Evolutionary conservation across 2,797 vertebrate genomes (phyloP), one percentile per base, ranked within the genome.

Genomic region (Galaxias olidus): DNA sequence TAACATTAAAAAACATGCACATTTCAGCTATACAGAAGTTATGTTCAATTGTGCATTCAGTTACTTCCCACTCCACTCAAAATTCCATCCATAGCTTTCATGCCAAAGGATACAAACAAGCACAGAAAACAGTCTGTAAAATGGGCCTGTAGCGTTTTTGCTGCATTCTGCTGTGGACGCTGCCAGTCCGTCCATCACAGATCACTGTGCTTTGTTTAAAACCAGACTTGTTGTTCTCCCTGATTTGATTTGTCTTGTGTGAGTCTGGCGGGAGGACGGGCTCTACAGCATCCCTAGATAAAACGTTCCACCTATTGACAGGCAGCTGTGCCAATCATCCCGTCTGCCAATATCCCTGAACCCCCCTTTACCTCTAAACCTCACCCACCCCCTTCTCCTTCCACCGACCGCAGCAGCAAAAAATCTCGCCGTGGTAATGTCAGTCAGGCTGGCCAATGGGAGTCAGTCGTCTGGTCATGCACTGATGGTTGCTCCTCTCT

Each of bases 391-490:
- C 68, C 45, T 50, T 65, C 6, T 17, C 59, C 15, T 61, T 71
- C 44, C 59, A 14, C 66, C 65, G 78, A 66, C 54, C 79, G 68
- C 81, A 80, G 74, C 81, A 78, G 69, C 66, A 9, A 76, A 75
- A 9, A 76, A 75, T 75, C 73, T 73, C 30, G 4, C 47, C 56
- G 68, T 82, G 70, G 75, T 83, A 86, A 87, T 87, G 76, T 75
- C 75, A 87, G 66, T 65, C 69, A 74, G 73, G n/a, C 61, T 40
- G 78, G 81, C 85, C 84, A 89, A 87, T 89, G 80, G 85, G 75
- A 87, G 76, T 71, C 81, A 86, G 85, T 80, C 67, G 69, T 86
- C 80, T 89, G 86, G 83, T 84, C 77, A 77, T 84, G 82, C 84
- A 74, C 65, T 73, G 79, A 79, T 75, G 74, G 53, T 58, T 50